A percentile compares a stretch with the other conserved stretches of the same genome.
phyloP scores from a whole-genome alignment of 30 jellyfish, hydroid and myxozoan species.

The Aurelia aurita complex sp. Pacific region DNA sequence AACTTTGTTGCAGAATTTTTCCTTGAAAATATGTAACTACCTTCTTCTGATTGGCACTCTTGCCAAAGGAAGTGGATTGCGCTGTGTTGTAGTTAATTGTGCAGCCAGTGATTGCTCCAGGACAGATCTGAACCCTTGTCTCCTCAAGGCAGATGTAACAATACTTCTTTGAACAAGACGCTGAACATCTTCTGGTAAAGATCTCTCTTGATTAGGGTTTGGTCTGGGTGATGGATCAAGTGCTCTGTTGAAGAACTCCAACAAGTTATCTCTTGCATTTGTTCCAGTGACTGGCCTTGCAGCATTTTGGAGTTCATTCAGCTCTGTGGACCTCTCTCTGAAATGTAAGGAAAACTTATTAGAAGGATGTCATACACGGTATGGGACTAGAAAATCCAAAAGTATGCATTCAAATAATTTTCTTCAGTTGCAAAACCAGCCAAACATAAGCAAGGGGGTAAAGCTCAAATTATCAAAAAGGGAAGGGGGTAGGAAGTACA shows the following conservation, averaged over 20 bases:
- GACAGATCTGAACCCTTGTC: slow-evolving; percentile 64
- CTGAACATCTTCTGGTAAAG: slow-evolving; percentile 78
- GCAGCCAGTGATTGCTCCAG: slow-evolving; percentile 61
- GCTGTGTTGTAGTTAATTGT: slow-evolving; percentile 16
- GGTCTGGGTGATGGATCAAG: slow-evolving; percentile 29
- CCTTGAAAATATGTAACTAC: not conserved
- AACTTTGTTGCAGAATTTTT: too few relatives aligned
- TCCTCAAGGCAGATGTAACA: slow-evolving; percentile 79
- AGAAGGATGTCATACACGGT: not conserved
- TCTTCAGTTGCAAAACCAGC: not conserved
- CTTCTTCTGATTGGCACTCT: slow-evolving; percentile 17
- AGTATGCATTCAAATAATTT: not conserved
- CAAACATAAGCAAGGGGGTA: too few relatives aligned
- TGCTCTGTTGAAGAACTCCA: slow-evolving; percentile 67
- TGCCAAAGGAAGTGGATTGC: not conserved
- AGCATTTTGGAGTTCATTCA: slow-evolving; percentile 72
- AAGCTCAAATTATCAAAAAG: too few relatives aligned
- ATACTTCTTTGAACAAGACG: slow-evolving; percentile 71
- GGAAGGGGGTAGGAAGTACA: too few relatives aligned
- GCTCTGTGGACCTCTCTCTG: slow-evolving; percentile 85
- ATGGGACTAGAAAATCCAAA: not conserved
- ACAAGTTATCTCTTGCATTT: slow-evolving; percentile 72
- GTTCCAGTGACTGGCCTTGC: slow-evolving; percentile 89
- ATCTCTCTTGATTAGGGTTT: slow-evolving; percentile 25
- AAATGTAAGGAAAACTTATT: not conserved